Evolutionary conservation across 2,888 invertebrate genomes (phyloP).

Genomic region (Torymus auratus): DNA sequence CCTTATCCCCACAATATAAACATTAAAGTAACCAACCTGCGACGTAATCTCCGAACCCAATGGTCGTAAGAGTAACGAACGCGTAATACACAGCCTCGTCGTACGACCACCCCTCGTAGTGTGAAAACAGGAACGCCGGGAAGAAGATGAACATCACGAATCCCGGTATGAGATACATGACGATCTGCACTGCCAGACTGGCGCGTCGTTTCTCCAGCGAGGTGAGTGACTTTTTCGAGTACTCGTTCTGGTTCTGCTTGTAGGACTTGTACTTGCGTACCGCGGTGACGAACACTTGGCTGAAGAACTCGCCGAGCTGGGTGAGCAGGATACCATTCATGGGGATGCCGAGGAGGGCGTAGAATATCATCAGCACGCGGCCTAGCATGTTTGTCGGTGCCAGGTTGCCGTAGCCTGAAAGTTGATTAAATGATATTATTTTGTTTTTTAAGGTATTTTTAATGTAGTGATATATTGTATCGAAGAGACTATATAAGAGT

Average conservation of each 20-base stretch:
- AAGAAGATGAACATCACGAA: constrained; percentile 91
- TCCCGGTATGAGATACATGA: constrained; percentile 92
- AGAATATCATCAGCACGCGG: constrained; percentile 91
- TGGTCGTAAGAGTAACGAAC: constrained; percentile 91
- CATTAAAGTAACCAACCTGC: constrained; percentile 79
- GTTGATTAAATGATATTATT: not conserved
- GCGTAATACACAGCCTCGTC: constrained; percentile 91
- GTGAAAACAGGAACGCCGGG: constrained; percentile 89
- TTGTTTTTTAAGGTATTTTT: constrained; percentile 2
- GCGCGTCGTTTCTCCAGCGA: constrained; percentile 79
- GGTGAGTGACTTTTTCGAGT: constrained; percentile 65
- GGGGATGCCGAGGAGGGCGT: constrained; percentile 91
- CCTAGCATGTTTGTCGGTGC: constrained; percentile 89
- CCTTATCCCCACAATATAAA: not conserved
- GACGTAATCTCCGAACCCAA: constrained; percentile 95
- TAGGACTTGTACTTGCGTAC: constrained; percentile 89
- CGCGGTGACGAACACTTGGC: constrained; percentile 82
- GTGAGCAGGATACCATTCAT: constrained; percentile 84
- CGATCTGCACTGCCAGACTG: constrained; percentile 83
- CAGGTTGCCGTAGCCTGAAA: constrained; percentile 90
- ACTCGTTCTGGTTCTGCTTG: constrained; percentile 80
- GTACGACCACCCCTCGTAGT: constrained; percentile 92
- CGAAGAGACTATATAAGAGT: too few relatives aligned
- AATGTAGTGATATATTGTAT: too few relatives aligned
- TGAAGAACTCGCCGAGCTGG: constrained; percentile 89